A percentile compares a stretch with the other conserved stretches of the same genome.
Conservation (phyloP, 2,797 vertebrate genomes). For the Intellagama lesueurii region DNA sequence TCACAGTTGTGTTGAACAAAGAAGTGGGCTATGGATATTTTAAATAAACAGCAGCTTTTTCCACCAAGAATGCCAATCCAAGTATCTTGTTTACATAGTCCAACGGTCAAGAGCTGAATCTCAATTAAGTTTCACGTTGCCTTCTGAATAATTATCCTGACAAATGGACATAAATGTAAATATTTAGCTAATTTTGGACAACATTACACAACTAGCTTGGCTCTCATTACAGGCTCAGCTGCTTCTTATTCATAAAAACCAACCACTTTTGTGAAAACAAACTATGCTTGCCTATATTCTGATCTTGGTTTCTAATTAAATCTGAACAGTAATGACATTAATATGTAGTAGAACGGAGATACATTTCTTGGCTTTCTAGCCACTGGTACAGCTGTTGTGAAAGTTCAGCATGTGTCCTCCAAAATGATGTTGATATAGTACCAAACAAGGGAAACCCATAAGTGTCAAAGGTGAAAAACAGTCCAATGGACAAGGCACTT, state of each 20-base stretch:
- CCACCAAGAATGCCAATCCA: background rate
- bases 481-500: conserved; percentile 9
- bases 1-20: background rate
- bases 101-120: conserved; percentile 5
- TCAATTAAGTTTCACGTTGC: background rate
- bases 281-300: background rate
- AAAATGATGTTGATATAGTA: conserved; percentile 7
- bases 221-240: background rate
- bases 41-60: background rate
- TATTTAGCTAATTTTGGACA: background rate
- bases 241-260: background rate
- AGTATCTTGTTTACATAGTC: background rate
- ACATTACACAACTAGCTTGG: background rate
- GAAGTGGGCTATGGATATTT: background rate
- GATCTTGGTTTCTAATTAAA: background rate
- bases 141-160: background rate
- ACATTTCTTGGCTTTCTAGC: conserved; percentile 12
- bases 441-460: conserved; percentile 1
- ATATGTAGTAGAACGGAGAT: background rate
- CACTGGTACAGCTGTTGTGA: background rate
- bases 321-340: conserved; percentile 10
- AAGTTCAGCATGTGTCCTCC: conserved; percentile 1
- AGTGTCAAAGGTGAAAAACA: background rate
- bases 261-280: background rate
- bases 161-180: background rate